Conservation (phyloP, 2,113 vertebrate species). For the Erinaceus europaeus region DNA sequence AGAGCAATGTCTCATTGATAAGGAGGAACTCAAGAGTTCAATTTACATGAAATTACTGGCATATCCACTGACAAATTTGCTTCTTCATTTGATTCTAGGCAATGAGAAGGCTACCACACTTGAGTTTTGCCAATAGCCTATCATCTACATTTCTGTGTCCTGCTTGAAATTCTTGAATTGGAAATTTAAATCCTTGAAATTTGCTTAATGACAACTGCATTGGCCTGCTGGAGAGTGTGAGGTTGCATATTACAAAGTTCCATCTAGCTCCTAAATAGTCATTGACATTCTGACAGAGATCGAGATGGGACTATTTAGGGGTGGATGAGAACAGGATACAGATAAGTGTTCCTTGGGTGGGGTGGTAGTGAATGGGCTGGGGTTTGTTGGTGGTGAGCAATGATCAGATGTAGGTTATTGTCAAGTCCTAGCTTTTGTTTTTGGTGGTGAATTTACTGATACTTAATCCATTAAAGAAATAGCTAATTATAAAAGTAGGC, state of each 20-base stretch:
- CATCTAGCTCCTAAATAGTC: not conserved
- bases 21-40: not conserved
- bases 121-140: not conserved
- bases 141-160: constrained; percentile 48
- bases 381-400: not conserved
- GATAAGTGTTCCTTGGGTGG: not conserved
- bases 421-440: constrained; percentile 18
- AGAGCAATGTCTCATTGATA: not conserved
- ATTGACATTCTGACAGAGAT: constrained; percentile 13
- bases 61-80: not conserved
- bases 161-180: constrained; percentile 30
- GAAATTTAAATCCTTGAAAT: constrained; percentile 55
- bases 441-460: not conserved
- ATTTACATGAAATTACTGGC: not conserved
- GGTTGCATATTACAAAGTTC: not conserved
- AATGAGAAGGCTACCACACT: not conserved
- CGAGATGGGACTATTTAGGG: not conserved
- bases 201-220: constrained; percentile 31
- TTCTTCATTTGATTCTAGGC: not conserved
- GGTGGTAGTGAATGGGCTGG: fast-evolving
- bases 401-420: not conserved
- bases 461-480: constrained; percentile 6
- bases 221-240: not conserved
- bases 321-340: not conserved
- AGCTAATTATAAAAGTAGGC: not conserved